These are phyloP conservation scores for Pitangus sulphuratus DNA, from an alignment of 2,797 vertebrate species.

Conservation along the genomic window DNA sequence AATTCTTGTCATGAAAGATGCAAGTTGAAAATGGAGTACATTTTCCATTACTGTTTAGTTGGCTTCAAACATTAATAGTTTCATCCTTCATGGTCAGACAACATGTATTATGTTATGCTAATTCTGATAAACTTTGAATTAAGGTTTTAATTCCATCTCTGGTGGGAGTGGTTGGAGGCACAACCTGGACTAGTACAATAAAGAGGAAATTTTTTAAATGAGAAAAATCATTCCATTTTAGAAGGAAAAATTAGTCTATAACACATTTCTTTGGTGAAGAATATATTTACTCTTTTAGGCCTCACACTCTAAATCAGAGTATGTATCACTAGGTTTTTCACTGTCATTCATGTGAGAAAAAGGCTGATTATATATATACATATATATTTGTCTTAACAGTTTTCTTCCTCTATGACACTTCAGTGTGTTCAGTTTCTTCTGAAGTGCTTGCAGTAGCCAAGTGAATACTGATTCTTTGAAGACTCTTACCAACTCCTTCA, in stretches of 20 bases:
- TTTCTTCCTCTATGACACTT: not conserved
- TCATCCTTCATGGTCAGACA: not conserved
- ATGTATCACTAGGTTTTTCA: not conserved
- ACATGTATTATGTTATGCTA: not conserved
- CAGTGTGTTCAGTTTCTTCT: not conserved
- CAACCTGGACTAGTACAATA: not conserved
- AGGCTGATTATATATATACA: not conserved
- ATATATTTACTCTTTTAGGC: not conserved
- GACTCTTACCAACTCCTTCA: not conserved
- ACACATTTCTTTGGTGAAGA: not conserved
- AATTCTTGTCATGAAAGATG: not conserved
- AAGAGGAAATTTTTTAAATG: not conserved
- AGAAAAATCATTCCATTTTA: not conserved
- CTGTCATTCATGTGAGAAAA: not conserved
- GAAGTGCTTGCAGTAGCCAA: not conserved
- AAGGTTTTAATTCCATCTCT: not conserved
- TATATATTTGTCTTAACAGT: not conserved
- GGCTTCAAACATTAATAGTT: not conserved
- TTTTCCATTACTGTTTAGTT: not conserved
- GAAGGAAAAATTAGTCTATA: not conserved
- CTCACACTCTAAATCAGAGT: not conserved
- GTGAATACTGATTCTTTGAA: not conserved
- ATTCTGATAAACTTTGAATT: not conserved
- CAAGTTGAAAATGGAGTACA: not conserved
- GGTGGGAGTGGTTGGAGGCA: not conserved